Conservation (phyloP, 2,797 vertebrate species). For the Bradypodion ventrale region DNA sequence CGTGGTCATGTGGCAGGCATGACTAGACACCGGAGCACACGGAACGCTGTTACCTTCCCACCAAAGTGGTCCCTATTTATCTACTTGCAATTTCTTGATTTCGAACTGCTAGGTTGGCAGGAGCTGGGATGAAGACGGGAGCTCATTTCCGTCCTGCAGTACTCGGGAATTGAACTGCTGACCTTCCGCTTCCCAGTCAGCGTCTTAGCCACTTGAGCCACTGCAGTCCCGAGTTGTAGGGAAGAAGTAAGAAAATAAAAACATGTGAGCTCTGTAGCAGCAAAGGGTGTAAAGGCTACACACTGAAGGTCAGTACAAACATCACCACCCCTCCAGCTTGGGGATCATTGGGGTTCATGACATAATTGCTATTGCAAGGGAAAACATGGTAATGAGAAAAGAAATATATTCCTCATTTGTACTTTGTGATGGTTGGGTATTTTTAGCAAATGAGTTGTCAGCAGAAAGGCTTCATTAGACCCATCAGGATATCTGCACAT, state of each 20-base stretch:
- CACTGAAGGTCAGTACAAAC: conserved; percentile 21
- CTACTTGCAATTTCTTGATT: no score
- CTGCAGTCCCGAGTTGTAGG: conserved; percentile 72
- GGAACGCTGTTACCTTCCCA: no score
- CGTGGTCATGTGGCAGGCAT: no score
- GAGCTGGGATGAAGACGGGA: no score
- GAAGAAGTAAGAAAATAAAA: conserved; percentile 59
- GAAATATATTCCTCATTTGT: conserved; percentile 69
- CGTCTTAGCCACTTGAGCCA: no score
- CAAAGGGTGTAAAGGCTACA: conserved; percentile 41
- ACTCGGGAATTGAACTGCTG: no score
- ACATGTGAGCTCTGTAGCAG: conserved; percentile 54
- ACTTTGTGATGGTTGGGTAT: conserved; percentile 76
- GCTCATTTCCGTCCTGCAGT: no score
- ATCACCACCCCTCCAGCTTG: conserved; percentile 51
- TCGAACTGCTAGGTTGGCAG: no score
- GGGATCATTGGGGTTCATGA: conserved; percentile 48
- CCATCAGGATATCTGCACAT: conserved; percentile 92
- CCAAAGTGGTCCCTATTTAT: no score
- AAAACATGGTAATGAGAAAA: conserved; percentile 62
- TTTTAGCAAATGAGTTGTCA: conserved; percentile 88
- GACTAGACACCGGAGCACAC: no score
- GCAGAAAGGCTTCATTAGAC: conserved; percentile 93
- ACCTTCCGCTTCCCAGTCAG: no score
- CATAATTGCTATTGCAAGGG: conserved; percentile 59